Percentiles rank a stretch among this genome's conserved stretches.
Conservation (phyloP, 2,888 invertebrate genomes). For the Ennomos quercinarius region DNA sequence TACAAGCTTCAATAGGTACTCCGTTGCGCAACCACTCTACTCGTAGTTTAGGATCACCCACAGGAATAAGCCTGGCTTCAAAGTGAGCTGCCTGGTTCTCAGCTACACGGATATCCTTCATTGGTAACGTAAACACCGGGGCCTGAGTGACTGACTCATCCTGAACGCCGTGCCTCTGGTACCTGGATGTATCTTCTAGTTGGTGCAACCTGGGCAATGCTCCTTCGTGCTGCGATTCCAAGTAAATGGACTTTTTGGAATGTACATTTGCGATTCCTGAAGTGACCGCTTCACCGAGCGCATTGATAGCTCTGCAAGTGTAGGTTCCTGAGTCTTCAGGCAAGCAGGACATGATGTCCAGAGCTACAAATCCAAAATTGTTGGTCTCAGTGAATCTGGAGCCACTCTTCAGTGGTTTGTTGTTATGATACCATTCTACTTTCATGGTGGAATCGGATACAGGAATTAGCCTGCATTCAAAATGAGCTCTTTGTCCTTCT, state of each 20-base stretch:
- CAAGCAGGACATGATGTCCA: slow-evolving; percentile 97
- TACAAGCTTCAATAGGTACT: slow-evolving; percentile 95
- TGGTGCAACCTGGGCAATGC: slow-evolving; percentile 92
- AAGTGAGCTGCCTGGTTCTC: slow-evolving; percentile 98
- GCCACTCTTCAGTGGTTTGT: slow-evolving; percentile 94
- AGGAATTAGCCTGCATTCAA: slow-evolving; percentile 97
- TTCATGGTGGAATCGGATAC: slow-evolving; percentile 97
- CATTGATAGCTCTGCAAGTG: slow-evolving; percentile 96
- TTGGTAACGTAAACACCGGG: slow-evolving; percentile 96
- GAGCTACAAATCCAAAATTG: slow-evolving; percentile 98
- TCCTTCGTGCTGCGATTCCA: slow-evolving; percentile 95
- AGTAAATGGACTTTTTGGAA: slow-evolving; percentile 93
- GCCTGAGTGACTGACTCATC: slow-evolving; percentile 94
- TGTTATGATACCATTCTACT: slow-evolving; percentile 98
- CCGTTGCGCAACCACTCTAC: slow-evolving; percentile 98
- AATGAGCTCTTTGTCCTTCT: slow-evolving; percentile 97
- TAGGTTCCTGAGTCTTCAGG: slow-evolving; percentile 99
- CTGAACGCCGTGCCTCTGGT: slow-evolving; percentile 89
- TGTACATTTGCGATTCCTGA: slow-evolving; percentile 94
- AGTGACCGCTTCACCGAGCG: slow-evolving; percentile 96
- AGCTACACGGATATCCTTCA: slow-evolving; percentile 93
- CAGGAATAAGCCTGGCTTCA: slow-evolving; percentile 96
- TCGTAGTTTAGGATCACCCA: slow-evolving; percentile 96
- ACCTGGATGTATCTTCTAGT: slow-evolving; percentile 91
- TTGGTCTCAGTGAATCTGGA: slow-evolving; percentile 98